Evolutionary conservation across 2,797 vertebrate genomes (phyloP), one percentile per base, ranked within the genome.

Genomic region (Poecilia picta): DNA sequence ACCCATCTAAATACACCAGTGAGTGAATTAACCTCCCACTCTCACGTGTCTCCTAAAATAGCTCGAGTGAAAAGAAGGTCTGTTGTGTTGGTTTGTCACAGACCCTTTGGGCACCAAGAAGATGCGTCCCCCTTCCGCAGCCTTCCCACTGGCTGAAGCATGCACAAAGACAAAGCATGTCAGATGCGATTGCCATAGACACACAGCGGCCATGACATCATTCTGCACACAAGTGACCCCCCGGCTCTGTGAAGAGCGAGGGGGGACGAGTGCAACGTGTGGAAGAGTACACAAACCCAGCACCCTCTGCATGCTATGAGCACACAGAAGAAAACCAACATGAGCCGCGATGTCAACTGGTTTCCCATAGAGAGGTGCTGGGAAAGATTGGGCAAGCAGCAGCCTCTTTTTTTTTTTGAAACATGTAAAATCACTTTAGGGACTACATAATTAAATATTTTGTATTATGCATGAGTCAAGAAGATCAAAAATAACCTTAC

Each of bases 121-220:
- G 88, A 91, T 88, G 89, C 73, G 89, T 87, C 89, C 88, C 66
- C 75, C 79, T 87, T 89, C 81, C 84, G 88, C 80, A 76, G 87
- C 85, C 84, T 80, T 90, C 85, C 89, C 79, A 84, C 82, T 85
- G 89, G 83, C 82, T 86, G 85, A 73, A 73, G 90, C 84, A 85
- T 95, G 95, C 95, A 96, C 95, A 96, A 95, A 95, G 90, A 96
- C 95, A 96, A 96, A 95, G 93, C 91, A 93, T 89, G 94, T 96
- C 95, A 94, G 90, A 94, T 93, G 91, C 79, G 80, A 96, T 96
- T 83, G 82, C 89, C 86, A 89, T 87, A 90, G 92, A 94, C 87
- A 94, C 83, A 78, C 84, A 79, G 90, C 72, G 71, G 31, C 84
- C 85, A 92, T 96, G 95, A 96, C 96, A 96, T 96, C 95, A 96